Base-by-base conservation (phyloP, 2,888 invertebrate genomes). In the Pristionchus entomophagus region DNA sequence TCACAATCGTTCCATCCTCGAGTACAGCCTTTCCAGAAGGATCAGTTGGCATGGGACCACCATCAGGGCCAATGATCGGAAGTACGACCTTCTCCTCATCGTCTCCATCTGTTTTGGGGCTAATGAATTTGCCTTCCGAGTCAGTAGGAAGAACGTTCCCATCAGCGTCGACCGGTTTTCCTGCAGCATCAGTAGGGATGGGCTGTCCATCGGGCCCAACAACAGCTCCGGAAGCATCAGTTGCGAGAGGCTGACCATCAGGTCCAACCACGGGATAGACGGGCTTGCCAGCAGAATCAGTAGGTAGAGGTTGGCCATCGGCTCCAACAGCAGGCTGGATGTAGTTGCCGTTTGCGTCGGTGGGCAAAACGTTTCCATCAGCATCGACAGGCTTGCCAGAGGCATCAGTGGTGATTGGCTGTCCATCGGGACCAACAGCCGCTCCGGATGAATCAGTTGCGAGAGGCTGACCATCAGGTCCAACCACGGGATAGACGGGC, bases 261-360 rank as follows among this genome's bases (percentile, higher is more conserved):
- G 87, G 86, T 69, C 87, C 86, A 17, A 88, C 87, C 29, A 89
- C 86, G 22, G 87, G 87, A 35, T 87, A 86, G 32, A 89, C 82
- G 29, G 86, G 85, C 26, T 65, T 69, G 82, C 86, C 86, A 38
- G 29, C 8, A 29, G 86, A 87, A 49, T 88, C 88, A 22, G 88
- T 86, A 35, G 88, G 88, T 14, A 87, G 86, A 22, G 87, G 86
- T 8, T 86, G 86, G 56, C 86, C 88, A 26, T 38, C 45, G 10
- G 78, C 10, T 41, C 41, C 78, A 29, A 35, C 84, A 29, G 77
- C 86, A 78, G 87, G 87, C 41, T 88, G 89, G 49, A 91, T 65
- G 53, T 83, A 86, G 12, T 88, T 86, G 62, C 91, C 91, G 26
- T 87, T 86, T 14, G 49, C 81, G 62, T 91, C 88, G 35, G 88